Evolutionary conservation across 2,888 invertebrate species (phyloP).

Genomic region (Copidosoma aretas): DNA sequence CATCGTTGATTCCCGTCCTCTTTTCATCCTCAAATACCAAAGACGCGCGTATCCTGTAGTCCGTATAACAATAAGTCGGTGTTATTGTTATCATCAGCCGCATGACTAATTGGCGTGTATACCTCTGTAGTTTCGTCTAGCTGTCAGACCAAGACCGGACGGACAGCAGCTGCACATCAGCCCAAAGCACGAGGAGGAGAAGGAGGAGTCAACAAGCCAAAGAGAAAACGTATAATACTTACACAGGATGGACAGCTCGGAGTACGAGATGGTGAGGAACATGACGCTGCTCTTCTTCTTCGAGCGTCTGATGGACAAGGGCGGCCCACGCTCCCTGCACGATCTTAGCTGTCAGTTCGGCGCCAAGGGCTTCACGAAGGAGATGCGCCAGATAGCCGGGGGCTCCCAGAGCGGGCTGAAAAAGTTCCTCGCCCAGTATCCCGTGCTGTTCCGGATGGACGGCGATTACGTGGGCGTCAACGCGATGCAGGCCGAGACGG

Average conservation of each 20-base stretch:
- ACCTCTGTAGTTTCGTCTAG: too few species aligned
- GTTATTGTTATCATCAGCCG: too few species aligned
- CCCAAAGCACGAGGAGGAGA: too few species aligned
- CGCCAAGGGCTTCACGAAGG: conserved; percentile 97
- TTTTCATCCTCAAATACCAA: too few species aligned
- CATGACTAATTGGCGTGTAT: too few species aligned
- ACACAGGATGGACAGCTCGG: conserved; percentile 82
- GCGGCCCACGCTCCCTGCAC: conserved; percentile 92
- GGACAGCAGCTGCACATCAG: too few species aligned
- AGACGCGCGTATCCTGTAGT: too few species aligned
- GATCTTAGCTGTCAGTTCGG: conserved; percentile 99
- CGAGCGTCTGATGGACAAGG: conserved; percentile 96
- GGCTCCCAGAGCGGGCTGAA: conserved; percentile 96
- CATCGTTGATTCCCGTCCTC: too few species aligned
- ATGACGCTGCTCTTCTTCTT: conserved; percentile 98
- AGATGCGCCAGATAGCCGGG: conserved; percentile 95
- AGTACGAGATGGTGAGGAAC: conserved; percentile 92
- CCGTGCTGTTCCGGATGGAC: conserved; percentile 92
- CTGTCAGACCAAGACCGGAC: too few species aligned
- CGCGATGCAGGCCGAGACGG: conserved; percentile 74
- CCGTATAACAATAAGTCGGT: too few species aligned
- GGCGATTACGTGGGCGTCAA: conserved; percentile 90
- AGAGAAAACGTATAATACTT: too few species aligned
- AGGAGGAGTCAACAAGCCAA: too few species aligned
- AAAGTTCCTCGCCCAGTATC: conserved; percentile 96